Evolutionary conservation across 1,140 invertebrate genomes (phyloP), one percentile per base, ranked within the genome.

Genomic region (Drosophila lacteicornis): DNA sequence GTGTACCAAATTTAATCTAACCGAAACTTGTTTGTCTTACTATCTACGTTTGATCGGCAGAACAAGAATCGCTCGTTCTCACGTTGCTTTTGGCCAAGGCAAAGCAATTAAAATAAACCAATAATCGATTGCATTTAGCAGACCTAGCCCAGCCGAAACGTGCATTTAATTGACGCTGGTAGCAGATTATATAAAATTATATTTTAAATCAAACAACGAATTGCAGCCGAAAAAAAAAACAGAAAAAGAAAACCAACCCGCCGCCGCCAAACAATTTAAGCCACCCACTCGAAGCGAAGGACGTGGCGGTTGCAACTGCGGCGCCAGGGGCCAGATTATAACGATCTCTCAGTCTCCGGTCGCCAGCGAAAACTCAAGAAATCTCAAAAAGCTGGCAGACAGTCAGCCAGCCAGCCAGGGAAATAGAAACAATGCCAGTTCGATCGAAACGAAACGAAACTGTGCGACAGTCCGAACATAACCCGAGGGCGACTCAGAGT

Each of bases 111-210:
- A 86, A 86, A 85, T 79, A 81, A 86, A 79, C 78, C 79, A 85
- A 85, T 85, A 86, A 85, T 81, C 82, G 82, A 85, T 85, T 85
- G 82, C 82, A 86, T 85, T 85, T 86, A 82, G 82, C 65, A 77
- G 69, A 61, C 49, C 57, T 56, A 56, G 42, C 50, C 57, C 75
- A 71, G 55, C 75, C 80, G 66, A 88, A 88, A 88, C 84, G 84
- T 88, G 84, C 84, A 88, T 90, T 88, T 88, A 88, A 88, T 88
- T 88, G 85, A 71, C 74, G 85, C 84, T 87, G 75, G 80, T 67
- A 87, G 80, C 75, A 84, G 74, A 88, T 88, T 88, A 88, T 87
- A 88, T 74, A 88, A 88, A 88, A 88, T 90, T 88, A 88, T 88
- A 88, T 90, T 88, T 88, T 90, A 88, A 88, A 88, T 88, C 84